These are phyloP conservation scores for Dryocosmus kuriphilus DNA, from an alignment of 2,888 invertebrate genomes.

Conservation along the genomic window DNA sequence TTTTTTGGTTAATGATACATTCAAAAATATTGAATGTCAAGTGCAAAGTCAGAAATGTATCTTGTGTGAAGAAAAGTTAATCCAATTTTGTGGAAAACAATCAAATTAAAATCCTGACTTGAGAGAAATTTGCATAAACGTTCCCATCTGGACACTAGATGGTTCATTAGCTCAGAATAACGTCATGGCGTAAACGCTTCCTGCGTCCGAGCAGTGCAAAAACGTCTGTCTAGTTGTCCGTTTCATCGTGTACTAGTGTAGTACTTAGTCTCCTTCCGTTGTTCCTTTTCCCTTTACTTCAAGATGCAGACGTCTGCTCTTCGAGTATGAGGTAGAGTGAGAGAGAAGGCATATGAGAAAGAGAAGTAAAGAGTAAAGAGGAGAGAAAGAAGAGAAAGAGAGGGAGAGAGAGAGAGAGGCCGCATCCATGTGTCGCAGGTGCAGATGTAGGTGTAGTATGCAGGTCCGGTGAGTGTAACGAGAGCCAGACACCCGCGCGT, in stretches of 20 bases:
- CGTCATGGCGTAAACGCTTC: conserved; percentile 26
- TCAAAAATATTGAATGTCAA: no score
- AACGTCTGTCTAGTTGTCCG: conserved; percentile 32
- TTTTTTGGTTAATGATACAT: no score
- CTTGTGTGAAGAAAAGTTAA: neutral
- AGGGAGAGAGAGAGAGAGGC: conserved; percentile 34
- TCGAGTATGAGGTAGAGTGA: conserved; percentile 12
- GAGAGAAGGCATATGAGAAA: conserved; percentile 4
- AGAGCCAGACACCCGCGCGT: conserved; percentile 48
- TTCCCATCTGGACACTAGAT: conserved; percentile 11
- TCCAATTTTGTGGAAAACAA: neutral
- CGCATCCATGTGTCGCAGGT: conserved; percentile 51
- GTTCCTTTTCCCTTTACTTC: conserved; percentile 19
- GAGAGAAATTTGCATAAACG: neutral
- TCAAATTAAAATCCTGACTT: neutral
- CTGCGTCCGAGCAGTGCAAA: conserved; percentile 14
- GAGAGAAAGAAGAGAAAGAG: conserved; percentile 6
- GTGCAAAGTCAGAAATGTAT: neutral
- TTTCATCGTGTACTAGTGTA: conserved; percentile 14
- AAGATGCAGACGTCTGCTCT: conserved; percentile 26
- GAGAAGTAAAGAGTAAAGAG: conserved; percentile 16
- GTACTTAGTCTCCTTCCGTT: conserved; percentile 35
- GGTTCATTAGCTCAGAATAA: conserved; percentile 35
- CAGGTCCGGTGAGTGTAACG: conserved; percentile 56
- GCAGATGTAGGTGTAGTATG: conserved; percentile 58